Conservation (phyloP, 2,797 vertebrate genomes). For the Phoebastria nigripes region DNA sequence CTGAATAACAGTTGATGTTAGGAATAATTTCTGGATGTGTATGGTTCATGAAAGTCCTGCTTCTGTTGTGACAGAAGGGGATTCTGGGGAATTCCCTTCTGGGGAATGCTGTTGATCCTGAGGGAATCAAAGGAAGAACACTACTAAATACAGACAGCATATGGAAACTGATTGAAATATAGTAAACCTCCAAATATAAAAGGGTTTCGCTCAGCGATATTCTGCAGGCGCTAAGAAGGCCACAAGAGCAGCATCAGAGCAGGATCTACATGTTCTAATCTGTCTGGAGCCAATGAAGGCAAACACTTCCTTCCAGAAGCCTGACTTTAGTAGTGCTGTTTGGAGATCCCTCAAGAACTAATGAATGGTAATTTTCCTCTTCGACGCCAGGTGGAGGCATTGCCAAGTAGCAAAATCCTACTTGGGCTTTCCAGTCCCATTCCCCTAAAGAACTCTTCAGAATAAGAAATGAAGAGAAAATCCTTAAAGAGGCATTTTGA, state of each 20-base stretch:
- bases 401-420: neutral
- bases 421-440: neutral
- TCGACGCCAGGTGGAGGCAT: conserved; percentile 54
- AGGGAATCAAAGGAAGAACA: neutral
- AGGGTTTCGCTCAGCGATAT: neutral
- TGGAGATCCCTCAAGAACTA: neutral
- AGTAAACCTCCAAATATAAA: neutral
- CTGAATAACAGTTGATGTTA: neutral
- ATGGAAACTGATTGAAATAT: neutral
- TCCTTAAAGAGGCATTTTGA: neutral
- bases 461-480: neutral
- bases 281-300: neutral
- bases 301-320: neutral
- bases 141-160: neutral
- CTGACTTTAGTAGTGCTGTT: neutral
- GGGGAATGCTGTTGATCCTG: neutral
- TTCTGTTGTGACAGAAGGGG: neutral
- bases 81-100: no score
- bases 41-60: neutral
- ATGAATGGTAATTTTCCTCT: neutral
- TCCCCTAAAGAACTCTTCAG: neutral
- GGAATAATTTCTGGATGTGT: neutral
- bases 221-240: neutral
- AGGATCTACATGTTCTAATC: neutral
- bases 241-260: neutral